A percentile compares a stretch with the other conserved stretches of the same genome.
phyloP scores from a whole-genome alignment of 23 tunicate genomes.

The Trididemnum nubilum region DNA sequence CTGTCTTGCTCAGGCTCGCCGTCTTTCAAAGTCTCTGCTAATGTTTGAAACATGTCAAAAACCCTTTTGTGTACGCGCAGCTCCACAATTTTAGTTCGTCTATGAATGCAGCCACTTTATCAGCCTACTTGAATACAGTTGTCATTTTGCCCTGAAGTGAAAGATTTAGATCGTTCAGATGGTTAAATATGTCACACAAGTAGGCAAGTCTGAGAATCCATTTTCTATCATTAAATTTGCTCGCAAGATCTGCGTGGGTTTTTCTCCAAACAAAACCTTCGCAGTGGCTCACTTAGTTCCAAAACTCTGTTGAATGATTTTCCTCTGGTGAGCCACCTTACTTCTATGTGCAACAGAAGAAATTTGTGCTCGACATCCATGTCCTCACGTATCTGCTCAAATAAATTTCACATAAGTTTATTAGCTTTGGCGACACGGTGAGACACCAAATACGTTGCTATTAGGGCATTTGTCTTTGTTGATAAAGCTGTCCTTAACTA shows the following conservation, averaged over 20 bases:
- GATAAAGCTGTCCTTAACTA: slow-evolving; percentile 8
- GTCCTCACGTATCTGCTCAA: slow-evolving; percentile 65
- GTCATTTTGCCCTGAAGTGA: slow-evolving; percentile 42
- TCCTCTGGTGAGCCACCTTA: slow-evolving; percentile 40
- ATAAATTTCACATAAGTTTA: slow-evolving; percentile 39
- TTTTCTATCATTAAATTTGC: slow-evolving; percentile 17
- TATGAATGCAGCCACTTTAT: slow-evolving; percentile 65
- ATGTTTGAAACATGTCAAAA: slow-evolving; percentile 50
- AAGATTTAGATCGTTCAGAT: slow-evolving; percentile 34
- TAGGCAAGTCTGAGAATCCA: slow-evolving; percentile 23
- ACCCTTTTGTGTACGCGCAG: slow-evolving; percentile 31
- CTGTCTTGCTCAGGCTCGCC: slow-evolving; percentile 8
- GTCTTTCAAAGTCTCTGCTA: slow-evolving; percentile 30
- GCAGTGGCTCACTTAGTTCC: slow-evolving; percentile 58
- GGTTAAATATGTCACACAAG: slow-evolving; percentile 31
- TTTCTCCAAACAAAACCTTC: slow-evolving; percentile 50
- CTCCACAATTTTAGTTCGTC: slow-evolving; percentile 40
- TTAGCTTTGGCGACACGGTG: slow-evolving; percentile 27
- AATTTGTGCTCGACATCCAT: slow-evolving; percentile 51
- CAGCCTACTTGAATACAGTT: slow-evolving; percentile 16
- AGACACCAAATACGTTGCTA: slow-evolving; percentile 38
- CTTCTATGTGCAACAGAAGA: slow-evolving; percentile 41
- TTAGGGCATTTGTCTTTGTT: slow-evolving; percentile 24
- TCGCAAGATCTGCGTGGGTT: slow-evolving; percentile 18
- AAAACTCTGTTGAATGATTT: slow-evolving; percentile 50